Base-by-base conservation (phyloP, 2,888 invertebrate genomes). In the Nudaria mundana region DNA sequence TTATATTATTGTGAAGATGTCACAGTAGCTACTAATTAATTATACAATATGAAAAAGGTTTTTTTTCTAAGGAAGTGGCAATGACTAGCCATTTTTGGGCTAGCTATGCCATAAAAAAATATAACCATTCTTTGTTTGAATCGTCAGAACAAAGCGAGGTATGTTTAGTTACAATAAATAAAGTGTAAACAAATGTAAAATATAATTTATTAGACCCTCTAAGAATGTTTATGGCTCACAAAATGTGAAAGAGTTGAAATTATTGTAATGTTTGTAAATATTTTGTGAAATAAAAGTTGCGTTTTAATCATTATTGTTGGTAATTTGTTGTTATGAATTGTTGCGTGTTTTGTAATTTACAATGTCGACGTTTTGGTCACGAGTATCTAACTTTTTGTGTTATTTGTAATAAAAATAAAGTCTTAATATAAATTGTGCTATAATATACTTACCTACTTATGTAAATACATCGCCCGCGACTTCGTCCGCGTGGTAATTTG, bases 151-250 rank as follows among this genome's bases (percentile, higher is more conserved):
- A 64, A 67, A 44, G 31, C 32, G 0, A 15, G 14, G 63, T 50
- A 72, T 78, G 78, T 81, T 57, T 56, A n/a, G 41, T 50, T 47
- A 49, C 55, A 56, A 69, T 64, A 54, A 53, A 47, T 41, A 20
- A 20, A 63, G 70, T 63, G 69, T 80, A 80, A 83, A 82, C 80
- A 82, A 81, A 76, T 79, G 76, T 81, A 76, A 83, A 81, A 71
- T 68, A 63, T 71, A 65, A 78, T 78, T 79, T 75, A 76, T 54
- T 45, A 36, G 15, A 32, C 40, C 40, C 40, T 30, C 34, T 37
- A 39, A n/a, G 35, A 33, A 38, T 40, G 53, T 59, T 54, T 63
- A 63, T 44, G 51, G 36, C 35, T 16, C 38, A 32, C 15, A 51
- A 56, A 52, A 55, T 20, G 44, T 52, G 42, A 70, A 76, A 71